A percentile compares a stretch with the other conserved stretches of the same genome.
These are phyloP conservation scores for Notodonta dromedarius DNA, from an alignment of 2,888 invertebrate species.

Conservation along the genomic window DNA sequence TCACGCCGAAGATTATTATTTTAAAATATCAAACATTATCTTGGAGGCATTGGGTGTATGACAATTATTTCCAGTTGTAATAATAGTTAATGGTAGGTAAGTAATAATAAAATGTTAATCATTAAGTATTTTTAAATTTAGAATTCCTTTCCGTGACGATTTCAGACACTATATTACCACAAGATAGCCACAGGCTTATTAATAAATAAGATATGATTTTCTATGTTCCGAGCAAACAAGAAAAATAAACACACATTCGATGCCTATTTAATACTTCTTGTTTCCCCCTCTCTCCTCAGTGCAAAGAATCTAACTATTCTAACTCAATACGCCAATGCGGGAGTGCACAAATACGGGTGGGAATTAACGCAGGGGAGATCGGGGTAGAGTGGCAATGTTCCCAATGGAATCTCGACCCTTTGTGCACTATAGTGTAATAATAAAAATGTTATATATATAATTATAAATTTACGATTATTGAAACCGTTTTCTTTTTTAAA, in stretches of 20 bases:
- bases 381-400: slow-evolving; percentile 21
- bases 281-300: slow-evolving; percentile 26
- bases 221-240: not conserved
- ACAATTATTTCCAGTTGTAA: no score
- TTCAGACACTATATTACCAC: no score
- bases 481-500: no score
- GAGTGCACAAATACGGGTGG: slow-evolving; percentile 69
- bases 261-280: slow-evolving; percentile 20
- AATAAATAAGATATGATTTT: no score
- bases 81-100: no score
- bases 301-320: slow-evolving; percentile 59
- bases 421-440: slow-evolving; percentile 25
- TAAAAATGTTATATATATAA: slow-evolving; percentile 40
- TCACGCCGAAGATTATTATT: not conserved
- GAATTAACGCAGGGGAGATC: slow-evolving; percentile 37
- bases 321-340: slow-evolving; percentile 53
- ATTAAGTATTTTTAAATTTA: no score
- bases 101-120: no score
- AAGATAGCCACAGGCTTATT: no score
- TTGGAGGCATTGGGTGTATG: no score
- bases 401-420: slow-evolving; percentile 37
- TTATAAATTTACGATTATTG: slow-evolving; percentile 30
- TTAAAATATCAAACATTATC: no score
- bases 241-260: slow-evolving; percentile 29
- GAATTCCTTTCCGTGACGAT: no score